These are phyloP conservation scores for Castor canadensis DNA, from an alignment of 2,113 vertebrate species.

Conservation along the genomic window DNA sequence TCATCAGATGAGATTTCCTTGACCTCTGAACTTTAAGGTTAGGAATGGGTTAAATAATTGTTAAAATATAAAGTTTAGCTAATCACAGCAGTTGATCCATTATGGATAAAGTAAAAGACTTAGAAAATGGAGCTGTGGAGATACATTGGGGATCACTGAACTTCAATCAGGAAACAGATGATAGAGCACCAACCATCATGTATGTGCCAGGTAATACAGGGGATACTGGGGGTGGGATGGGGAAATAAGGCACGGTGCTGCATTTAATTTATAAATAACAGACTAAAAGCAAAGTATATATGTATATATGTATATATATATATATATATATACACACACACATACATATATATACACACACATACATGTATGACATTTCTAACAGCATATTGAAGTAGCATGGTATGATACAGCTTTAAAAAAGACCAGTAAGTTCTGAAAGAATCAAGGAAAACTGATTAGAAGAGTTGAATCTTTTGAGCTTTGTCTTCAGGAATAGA, in stretches of 20 bases:
- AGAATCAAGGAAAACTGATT: neutral
- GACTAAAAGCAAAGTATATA: neutral
- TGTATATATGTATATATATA: neutral
- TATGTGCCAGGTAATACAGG: neutral
- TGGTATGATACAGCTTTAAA: neutral
- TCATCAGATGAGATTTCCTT: neutral
- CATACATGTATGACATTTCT: neutral
- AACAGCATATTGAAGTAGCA: neutral
- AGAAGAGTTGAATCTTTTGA: conserved; percentile 7
- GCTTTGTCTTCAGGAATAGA: neutral
- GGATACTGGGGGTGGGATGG: neutral
- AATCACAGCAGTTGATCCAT: neutral
- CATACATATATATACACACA: neutral
- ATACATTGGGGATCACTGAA: neutral
- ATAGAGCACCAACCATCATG: neutral
- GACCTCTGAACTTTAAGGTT: conserved; percentile 12
- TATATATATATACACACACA: neutral
- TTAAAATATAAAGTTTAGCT: neutral
- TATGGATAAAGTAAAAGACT: conserved; percentile 4
- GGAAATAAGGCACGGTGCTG: neutral
- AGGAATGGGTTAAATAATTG: neutral
- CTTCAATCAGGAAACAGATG: neutral
- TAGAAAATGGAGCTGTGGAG: neutral
- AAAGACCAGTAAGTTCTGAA: neutral
- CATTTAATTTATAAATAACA: conserved; percentile 12